Conservation (phyloP, 1,140 invertebrate species). For the Pseudomyrmex concolor region DNA sequence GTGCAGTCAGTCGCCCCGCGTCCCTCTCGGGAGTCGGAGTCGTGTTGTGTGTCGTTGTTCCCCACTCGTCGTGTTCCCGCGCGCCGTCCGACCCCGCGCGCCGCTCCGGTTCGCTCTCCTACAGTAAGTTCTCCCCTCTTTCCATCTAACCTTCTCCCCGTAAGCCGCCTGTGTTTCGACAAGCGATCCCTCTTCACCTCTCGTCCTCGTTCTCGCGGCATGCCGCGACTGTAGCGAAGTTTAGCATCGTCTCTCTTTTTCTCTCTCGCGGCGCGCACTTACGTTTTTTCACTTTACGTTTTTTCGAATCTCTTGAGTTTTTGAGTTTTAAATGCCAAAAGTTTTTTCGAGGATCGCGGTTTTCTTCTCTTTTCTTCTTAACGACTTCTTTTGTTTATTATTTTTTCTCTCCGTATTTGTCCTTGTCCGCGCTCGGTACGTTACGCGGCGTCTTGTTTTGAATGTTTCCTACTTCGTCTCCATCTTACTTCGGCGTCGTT, state of each 20-base stretch:
- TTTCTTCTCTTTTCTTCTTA: not conserved
- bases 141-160: constrained; percentile 46
- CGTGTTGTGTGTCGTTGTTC: constrained; percentile 46
- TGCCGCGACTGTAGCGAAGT: constrained; percentile 81
- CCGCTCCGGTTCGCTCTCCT: constrained; percentile 14
- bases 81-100: constrained; percentile 16
- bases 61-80: constrained; percentile 48
- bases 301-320: constrained; percentile 41
- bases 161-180: constrained; percentile 25
- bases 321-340: not conserved
- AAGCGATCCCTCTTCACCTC: constrained; percentile 40
- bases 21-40: constrained; percentile 53
- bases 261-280: constrained; percentile 76
- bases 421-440: constrained; percentile 31
- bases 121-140: constrained; percentile 19
- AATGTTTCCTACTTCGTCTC: constrained; percentile 35
- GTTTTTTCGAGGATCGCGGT: constrained; percentile 16
- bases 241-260: constrained; percentile 77
- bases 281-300: constrained; percentile 80
- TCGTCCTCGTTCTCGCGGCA: constrained; percentile 58
- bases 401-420: constrained; percentile 13
- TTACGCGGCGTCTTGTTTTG: constrained; percentile 29
- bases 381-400: constrained; percentile 4
- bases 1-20: constrained; percentile 65
- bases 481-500: not conserved